phyloP scores from a whole-genome alignment of 2,797 vertebrate genomes.

The Ptychadena robeensis region DNA sequence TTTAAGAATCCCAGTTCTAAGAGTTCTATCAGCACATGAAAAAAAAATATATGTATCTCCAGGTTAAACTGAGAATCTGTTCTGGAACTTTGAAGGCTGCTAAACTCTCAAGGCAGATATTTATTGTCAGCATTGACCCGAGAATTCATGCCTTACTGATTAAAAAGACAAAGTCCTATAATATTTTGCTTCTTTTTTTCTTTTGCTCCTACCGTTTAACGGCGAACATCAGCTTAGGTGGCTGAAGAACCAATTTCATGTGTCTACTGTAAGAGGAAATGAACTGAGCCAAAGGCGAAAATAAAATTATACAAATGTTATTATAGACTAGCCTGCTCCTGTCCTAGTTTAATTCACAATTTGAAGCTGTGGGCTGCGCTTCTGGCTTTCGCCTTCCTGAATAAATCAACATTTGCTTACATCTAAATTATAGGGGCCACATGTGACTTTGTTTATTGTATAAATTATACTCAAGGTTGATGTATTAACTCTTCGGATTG shows the following conservation, averaged over 20 bases:
- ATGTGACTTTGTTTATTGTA: conserved; percentile 99
- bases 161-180: conserved; percentile 79
- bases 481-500: conserved; percentile 81
- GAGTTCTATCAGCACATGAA: conserved; percentile 65
- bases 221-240: conserved; percentile 95
- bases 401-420: conserved; percentile 99
- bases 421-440: conserved; percentile 99
- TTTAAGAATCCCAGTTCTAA: conserved; percentile 72
- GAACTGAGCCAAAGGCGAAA: conserved; percentile 99
- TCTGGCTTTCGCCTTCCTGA: conserved; percentile 93
- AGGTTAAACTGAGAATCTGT: conserved; percentile 67
- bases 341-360: conserved; percentile 99
- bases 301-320: conserved; percentile 99
- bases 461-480: conserved; percentile 96
- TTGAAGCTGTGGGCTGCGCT: conserved; percentile 89
- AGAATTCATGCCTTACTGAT: conserved; percentile 70
- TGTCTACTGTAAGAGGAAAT: conserved; percentile 98
- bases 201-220: conserved; percentile 79
- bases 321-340: conserved; percentile 99
- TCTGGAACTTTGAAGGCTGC: conserved; percentile 64
- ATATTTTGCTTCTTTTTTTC: conserved; percentile 85
- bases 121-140: conserved; percentile 73
- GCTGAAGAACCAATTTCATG: conserved; percentile 99
- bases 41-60: conserved; percentile 60
- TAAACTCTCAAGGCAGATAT: conserved; percentile 67